A percentile compares a stretch with the other conserved stretches of the same genome.
These are phyloP conservation scores for Drosophila stalkeri DNA, from an alignment of 2,888 invertebrate species.

Conservation along the genomic window DNA sequence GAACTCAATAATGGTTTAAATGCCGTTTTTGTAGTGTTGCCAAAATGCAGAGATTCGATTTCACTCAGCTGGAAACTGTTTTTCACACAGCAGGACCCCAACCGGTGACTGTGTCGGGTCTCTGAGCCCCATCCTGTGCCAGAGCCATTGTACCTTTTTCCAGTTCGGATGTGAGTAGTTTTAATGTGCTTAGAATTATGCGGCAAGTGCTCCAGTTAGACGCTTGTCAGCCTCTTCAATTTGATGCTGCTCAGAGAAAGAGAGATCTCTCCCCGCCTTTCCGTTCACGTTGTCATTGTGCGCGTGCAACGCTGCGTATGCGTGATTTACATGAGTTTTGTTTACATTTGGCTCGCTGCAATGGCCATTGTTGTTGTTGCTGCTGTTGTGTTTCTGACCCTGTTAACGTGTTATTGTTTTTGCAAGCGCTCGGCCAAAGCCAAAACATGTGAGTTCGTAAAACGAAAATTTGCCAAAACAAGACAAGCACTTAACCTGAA, in stretches of 20 bases:
- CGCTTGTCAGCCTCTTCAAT: conserved; percentile 48
- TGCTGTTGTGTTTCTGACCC: conserved; percentile 33
- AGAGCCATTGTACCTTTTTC: conserved; percentile 19
- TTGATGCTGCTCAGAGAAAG: conserved; percentile 13
- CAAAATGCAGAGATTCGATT: conserved; percentile 15
- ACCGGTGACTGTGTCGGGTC: conserved; percentile 17
- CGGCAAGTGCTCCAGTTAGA: conserved; percentile 66
- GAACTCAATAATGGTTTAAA: conserved; percentile 12
- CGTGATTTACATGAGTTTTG: conserved; percentile 77
- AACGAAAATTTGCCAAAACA: conserved; percentile 54
- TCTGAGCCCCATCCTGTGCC: conserved; percentile 6
- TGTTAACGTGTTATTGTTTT: conserved; percentile 63
- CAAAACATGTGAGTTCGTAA: conserved; percentile 62
- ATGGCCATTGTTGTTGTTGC: conserved; percentile 28
- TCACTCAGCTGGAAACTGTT: conserved; percentile 41
- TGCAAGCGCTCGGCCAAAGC: conserved; percentile 66
- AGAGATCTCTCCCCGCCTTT: conserved; percentile 3
- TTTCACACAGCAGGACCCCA: conserved; percentile 20
- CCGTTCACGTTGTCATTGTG: conserved; percentile 63
- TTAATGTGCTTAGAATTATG: conserved; percentile 71
- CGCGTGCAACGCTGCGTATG: conserved; percentile 74
- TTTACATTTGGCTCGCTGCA: conserved; percentile 50
- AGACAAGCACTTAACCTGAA: conserved; percentile 40
- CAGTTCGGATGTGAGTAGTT: conserved; percentile 59
- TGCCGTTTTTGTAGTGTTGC: neutral